Evolutionary conservation across 2,113 vertebrate genomes (phyloP), one percentile per base, ranked within the genome.

Genomic region (Cheilinus undulatus): DNA sequence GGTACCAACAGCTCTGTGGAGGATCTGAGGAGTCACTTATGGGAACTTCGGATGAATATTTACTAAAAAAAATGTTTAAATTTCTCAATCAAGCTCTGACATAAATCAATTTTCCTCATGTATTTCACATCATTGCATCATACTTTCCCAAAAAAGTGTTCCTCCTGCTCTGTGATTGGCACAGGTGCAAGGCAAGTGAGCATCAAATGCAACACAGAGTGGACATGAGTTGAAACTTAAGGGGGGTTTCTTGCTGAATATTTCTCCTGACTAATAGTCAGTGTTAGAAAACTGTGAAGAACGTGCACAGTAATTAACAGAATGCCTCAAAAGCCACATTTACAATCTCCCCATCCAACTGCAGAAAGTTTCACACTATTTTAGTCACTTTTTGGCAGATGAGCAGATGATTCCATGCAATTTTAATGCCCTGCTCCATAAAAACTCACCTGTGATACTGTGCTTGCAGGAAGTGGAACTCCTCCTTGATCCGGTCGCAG

Each of bases 381-480:
- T 23, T 13, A 24, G 11, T 34, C 26, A 30, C 11, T 38, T 1
- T 26, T 7, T 46, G 28, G 32, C 2, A 5, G 6, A 34, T 68
- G 34, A 57, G 20, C 22, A 34, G 22, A 27, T 23, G 26, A 34
- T 46, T 54, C 32, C 28, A 60, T 59, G 45, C 13, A 52, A 26
- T 2, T n/a, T 23, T 48, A 11, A 24, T 38, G 38, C 13, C 49
- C 22, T 50, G 26, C 40, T 51, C 23, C 43, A 26, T 42, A 30
- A 52, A 23, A 2, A 70, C 51, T 69, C 13, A 98, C 97, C 97
- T 97, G 96, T 97, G 97, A 91, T 97, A 98, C 93, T 97, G 97
- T 8, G 96, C 96, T 85, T 97, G 97, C 23, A 97, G 93, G 76
- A 98, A 97, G 94, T 97, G 96, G 89, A 97, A 97, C 90, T 97